Conservation (phyloP, 2,113 vertebrate genomes). For the Apodemus speciosus region DNA sequence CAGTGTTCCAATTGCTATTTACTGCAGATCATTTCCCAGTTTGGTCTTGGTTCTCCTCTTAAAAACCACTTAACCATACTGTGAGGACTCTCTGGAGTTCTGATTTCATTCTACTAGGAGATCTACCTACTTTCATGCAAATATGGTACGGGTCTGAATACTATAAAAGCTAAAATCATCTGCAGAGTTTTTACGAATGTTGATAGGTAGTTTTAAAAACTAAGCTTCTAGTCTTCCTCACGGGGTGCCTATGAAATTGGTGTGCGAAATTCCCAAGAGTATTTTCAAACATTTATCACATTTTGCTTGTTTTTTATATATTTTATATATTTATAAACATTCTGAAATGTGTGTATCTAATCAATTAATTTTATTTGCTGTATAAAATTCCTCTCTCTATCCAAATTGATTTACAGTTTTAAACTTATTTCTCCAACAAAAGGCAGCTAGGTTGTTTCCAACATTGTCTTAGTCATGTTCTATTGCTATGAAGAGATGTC, state of each 20-base stretch:
- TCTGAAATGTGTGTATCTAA: neutral
- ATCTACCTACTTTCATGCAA: constrained; percentile 5
- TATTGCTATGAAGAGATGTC: neutral
- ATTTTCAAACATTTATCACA: neutral
- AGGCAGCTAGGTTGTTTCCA: neutral
- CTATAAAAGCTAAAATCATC: neutral
- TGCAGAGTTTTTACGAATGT: neutral
- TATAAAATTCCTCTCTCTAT: neutral
- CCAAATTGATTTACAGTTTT: constrained; percentile 14
- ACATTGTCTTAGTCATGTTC: neutral
- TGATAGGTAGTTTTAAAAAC: neutral
- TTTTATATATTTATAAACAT: neutral
- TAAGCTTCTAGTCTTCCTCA: neutral
- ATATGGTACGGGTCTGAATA: neutral
- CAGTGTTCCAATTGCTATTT: neutral
- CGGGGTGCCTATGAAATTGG: neutral
- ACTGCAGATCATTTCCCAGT: neutral
- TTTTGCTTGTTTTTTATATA: neutral
- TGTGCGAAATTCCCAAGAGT: neutral
- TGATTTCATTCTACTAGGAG: neutral
- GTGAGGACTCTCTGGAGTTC: neutral
- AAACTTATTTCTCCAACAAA: constrained; percentile 6
- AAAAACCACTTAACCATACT: constrained; percentile 13
- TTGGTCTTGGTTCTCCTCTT: neutral
- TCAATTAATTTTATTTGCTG: neutral